These are phyloP conservation scores for Pentalonia nigronervosa DNA, from an alignment of 1,140 invertebrate species.

Conservation along the genomic window DNA sequence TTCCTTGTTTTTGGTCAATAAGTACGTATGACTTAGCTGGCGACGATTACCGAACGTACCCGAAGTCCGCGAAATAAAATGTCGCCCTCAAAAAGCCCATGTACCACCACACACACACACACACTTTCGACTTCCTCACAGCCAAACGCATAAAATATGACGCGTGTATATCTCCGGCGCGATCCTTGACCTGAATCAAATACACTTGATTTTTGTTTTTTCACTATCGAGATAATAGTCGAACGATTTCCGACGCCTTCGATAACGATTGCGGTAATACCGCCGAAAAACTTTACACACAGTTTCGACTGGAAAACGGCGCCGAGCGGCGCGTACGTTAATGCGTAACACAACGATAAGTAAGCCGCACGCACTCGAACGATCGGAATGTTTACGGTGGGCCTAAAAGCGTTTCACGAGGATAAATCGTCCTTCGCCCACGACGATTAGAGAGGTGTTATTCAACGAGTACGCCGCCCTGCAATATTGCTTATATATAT, in stretches of 20 bases:
- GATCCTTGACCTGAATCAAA: constrained; percentile 38
- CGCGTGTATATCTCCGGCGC: too few relatives aligned
- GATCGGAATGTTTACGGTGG: not conserved
- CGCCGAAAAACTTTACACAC: not conserved
- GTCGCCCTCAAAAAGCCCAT: not conserved
- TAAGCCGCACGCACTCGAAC: not conserved
- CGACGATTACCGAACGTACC: constrained; percentile 13
- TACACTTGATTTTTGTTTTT: constrained; percentile 6
- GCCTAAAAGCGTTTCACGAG: not conserved
- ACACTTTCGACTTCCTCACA: not conserved
- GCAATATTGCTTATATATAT: not conserved
- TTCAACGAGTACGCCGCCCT: not conserved
- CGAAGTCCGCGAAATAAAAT: not conserved
- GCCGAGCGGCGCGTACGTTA: not conserved
- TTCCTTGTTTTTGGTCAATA: constrained; percentile 20
- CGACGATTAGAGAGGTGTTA: not conserved
- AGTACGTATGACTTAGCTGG: not conserved
- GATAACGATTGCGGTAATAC: not conserved
- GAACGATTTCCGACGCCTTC: too few relatives aligned
- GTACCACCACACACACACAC: not conserved
- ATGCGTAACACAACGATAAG: not conserved
- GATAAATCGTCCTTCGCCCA: not conserved
- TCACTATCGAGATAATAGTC: not conserved
- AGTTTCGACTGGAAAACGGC: not conserved
- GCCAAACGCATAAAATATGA: not conserved